phyloP scores from a whole-genome alignment of 2,797 vertebrate genomes.

The Harpia harpyja region DNA sequence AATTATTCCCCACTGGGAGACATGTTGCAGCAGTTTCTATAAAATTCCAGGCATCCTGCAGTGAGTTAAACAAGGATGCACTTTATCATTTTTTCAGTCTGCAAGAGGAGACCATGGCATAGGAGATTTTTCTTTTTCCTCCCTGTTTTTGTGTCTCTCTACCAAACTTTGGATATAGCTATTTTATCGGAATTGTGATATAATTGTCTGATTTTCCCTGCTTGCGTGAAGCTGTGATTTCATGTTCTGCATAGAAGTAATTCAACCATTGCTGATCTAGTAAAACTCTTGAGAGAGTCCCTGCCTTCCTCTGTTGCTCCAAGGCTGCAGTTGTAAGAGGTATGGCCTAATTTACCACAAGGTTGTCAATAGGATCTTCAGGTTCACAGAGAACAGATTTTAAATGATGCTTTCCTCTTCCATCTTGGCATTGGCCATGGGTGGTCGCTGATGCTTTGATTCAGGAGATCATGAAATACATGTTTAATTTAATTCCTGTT shows the following conservation, averaged over 20 bases:
- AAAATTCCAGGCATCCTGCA: conserved; percentile 10
- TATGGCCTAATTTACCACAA: not conserved
- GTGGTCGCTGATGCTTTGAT: not conserved
- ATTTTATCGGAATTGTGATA: not conserved
- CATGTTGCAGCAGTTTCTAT: conserved; percentile 2
- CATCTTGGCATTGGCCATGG: not conserved
- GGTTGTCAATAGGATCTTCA: not conserved
- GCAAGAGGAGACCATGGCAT: not conserved
- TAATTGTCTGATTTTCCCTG: conserved; percentile 2
- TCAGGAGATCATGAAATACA: not conserved
- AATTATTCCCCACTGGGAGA: conserved; percentile 5
- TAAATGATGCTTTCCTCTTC: not conserved
- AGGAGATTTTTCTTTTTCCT: not conserved
- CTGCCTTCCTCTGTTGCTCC: not conserved
- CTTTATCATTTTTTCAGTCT: conserved; percentile 26
- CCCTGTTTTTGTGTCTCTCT: not conserved
- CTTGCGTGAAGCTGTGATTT: not conserved
- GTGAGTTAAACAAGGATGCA: conserved; percentile 19
- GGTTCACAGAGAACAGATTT: not conserved
- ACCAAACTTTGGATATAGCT: not conserved
- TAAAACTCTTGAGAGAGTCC: not conserved
- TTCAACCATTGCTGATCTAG: conserved; percentile 9
- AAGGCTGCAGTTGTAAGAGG: not conserved
- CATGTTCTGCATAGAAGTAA: not conserved
- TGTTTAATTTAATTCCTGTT: not conserved